These are phyloP conservation scores for Aphaenogaster floridana DNA, from an alignment of 1,140 invertebrate species.

Conservation along the genomic window DNA sequence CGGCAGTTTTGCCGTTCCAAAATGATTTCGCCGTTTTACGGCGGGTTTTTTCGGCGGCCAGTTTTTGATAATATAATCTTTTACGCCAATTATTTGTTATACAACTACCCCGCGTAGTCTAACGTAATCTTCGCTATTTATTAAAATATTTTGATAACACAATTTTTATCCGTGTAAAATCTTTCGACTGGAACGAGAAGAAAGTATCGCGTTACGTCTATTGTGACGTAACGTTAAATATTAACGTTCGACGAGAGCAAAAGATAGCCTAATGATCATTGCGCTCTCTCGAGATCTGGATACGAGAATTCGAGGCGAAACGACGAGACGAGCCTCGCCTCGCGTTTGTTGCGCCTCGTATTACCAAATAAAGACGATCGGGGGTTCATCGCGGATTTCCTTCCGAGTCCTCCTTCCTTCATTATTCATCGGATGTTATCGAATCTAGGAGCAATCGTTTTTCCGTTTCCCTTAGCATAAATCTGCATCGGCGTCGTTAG, in stretches of 20 bases:
- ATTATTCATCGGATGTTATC: conserved; percentile 68
- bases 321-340: conserved; percentile 40
- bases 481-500: conserved; percentile 75
- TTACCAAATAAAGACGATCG: conserved; percentile 28
- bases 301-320: not conserved
- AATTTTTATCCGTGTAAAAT: not conserved
- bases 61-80: conserved; percentile 1
- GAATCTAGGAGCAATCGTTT: conserved; percentile 62
- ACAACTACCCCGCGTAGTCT: not conserved
- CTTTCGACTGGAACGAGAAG: not conserved
- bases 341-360: not conserved
- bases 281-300: not conserved
- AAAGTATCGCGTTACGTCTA: not conserved
- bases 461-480: conserved; percentile 79
- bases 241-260: conserved; percentile 17
- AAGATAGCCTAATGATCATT: not conserved
- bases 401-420: conserved; percentile 46
- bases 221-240: not conserved
- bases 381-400: conserved; percentile 22
- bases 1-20: not conserved
- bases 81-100: not conserved
- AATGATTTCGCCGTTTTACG: not conserved
- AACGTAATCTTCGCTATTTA: not conserved
- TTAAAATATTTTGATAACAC: not conserved
- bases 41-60: not conserved